Evolutionary conservation across 2,888 invertebrate genomes (phyloP), one percentile per base, ranked within the genome.

Genomic region (Phorcus lineatus): DNA sequence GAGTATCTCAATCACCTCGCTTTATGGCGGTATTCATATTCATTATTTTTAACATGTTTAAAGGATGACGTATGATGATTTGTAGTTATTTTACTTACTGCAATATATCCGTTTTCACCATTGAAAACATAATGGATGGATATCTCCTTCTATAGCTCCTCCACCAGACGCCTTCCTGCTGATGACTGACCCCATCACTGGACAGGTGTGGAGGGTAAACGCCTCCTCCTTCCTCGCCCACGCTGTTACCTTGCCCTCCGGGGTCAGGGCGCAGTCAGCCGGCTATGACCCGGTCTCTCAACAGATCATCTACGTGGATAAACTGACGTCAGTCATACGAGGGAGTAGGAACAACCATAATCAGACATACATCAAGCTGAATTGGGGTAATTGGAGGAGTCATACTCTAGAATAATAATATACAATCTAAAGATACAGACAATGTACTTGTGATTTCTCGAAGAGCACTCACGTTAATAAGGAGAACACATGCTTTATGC

Each of bases 81-180:
- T n/a, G n/a, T n/a, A n/a, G n/a, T n/a, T n/a, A n/a, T n/a, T n/a
- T n/a, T n/a, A n/a, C n/a, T n/a, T n/a, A n/a, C n/a, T n/a, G n/a
- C n/a, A n/a, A 36, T 36, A 36, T 36, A 7, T 4, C 2, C 7
- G 36, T 36, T 36, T 7, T 36, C 11, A 55, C 55, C 11, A n/a
- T 7, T 7, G 2, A 19, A 57, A 57, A 47, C 13, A 11, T 6
- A 6, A 47, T 11, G 13, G 47, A 47, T 1, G 11, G 36, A 6
- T 9, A 1, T 11, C 11, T 47, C 13, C 9, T 47, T 13, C 36
- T 40, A 2, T 40, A 70, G 70, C 70, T 19, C 70, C 70, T n/a
- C 70, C 70, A 16, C 19, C 40, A 17, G 70, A 70, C 36, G 40
- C 70, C 70, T 70, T 70, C 70, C 28, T 70, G 70, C 36, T 70